Base-by-base conservation (phyloP, 2,888 invertebrate species). In the Electrophaes corylata region DNA sequence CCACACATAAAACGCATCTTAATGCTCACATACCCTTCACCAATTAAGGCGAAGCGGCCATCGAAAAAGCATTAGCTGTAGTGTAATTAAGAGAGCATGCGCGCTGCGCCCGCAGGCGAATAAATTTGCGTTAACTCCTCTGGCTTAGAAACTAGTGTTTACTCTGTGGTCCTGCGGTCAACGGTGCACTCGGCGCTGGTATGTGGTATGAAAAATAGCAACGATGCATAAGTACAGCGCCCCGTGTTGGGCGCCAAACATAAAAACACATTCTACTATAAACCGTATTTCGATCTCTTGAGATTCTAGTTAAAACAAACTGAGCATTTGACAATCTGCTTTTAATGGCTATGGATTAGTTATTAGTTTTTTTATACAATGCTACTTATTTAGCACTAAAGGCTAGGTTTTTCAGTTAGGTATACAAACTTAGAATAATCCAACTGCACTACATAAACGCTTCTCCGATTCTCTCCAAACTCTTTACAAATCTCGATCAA, bases 71-170 rank as follows among this genome's bases (percentile, higher is more conserved):
- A 88, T 88, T 87, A 88, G 81, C 77, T 68, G 70, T 65, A 53
- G 69, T 75, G 82, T 83, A 88, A 88, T 88, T 87, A 88, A 88
- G 84, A 83, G 85, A 76, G 76, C 75, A 80, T 76, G 79, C 76
- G 75, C 72, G 60, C 56, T 39, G 64, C 66, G 68, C 75, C 29
- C 70, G 66, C 71, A 70, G 67, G 66, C 71, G 72, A 72, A 81
- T 84, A 83, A 83, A 84, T 84, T 85, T 84, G 77, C 83, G 81
- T 79, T n/a, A n/a, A n/a, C n/a, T n/a, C 69, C 66, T 70, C 71
- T 74, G 81, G 41, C 41, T 18, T 43, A 37, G 16, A 37, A 43
- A 57, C 47, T 48, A 18, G 45, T 26, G 33, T 20, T 29, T 43
- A 31, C 19, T 23, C 55, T 45, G 40, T 44, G 44, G 43, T 6